These are phyloP conservation scores for Upupa epops DNA, from an alignment of 2,113 vertebrate species.

Conservation along the genomic window DNA sequence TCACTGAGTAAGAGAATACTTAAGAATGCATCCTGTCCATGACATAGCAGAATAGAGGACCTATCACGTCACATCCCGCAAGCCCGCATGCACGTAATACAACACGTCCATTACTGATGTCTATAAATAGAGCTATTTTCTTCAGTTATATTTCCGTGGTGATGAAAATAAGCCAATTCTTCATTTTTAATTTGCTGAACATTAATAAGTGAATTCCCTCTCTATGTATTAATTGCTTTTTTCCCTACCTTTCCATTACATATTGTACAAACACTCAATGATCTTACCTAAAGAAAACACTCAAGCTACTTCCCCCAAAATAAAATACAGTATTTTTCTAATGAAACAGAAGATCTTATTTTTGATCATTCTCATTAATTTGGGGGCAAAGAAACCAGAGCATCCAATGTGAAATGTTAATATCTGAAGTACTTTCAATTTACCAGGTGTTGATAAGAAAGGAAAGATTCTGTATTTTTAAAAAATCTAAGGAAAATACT, in stretches of 20 bases:
- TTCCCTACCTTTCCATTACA: neutral
- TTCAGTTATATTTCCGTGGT: neutral
- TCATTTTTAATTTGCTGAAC: neutral
- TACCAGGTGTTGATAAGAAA: too few species aligned
- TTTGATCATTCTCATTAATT: neutral
- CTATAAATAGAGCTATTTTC: neutral
- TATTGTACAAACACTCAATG: neutral
- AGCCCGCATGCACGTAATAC: too few species aligned
- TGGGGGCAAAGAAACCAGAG: neutral
- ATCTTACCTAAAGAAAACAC: neutral
- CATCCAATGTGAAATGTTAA: neutral
- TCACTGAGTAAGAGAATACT: neutral
- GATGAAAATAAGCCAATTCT: neutral
- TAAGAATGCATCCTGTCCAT: neutral
- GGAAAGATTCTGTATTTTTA: neutral
- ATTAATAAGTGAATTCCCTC: neutral
- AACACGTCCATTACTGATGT: neutral
- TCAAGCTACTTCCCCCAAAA: neutral
- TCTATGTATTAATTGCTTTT: neutral
- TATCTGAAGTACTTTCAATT: neutral
- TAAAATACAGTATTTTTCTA: neutral
- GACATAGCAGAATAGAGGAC: too few species aligned
- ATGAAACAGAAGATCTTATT: neutral
- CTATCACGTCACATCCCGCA: too few species aligned
- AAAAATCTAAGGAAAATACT: neutral